Base-by-base conservation (phyloP, 2,888 invertebrate species). In the Ichneumoninae sp. region DNA sequence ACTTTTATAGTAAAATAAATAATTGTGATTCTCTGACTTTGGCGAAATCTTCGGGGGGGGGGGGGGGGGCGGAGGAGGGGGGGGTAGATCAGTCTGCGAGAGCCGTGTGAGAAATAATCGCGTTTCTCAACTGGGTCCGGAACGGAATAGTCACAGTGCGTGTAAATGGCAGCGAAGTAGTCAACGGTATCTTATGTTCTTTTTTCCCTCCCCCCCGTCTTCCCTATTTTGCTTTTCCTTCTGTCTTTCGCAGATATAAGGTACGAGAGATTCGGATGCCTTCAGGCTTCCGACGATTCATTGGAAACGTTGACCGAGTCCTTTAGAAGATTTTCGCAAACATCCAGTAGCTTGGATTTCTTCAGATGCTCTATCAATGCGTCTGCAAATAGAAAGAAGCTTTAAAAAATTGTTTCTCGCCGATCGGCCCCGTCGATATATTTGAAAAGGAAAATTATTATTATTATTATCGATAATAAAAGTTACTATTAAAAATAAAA, bases 311-410 rank as follows among this genome's bases (percentile, higher is more conserved):
- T 73, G 22, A 70, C 66, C 19, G 82, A 76, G 22, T 78, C 83
- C 44, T 85, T 76, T 8, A 84, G 54, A 66, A 83, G 75, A 73
- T 83, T 80, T 63, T 82, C 82, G 40, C 79, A 85, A 30, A 76
- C 82, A 33, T 77, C 79, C 26, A 82, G 69, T 10, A 86, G 22
- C 63, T 83, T 83, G 3, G 88, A 87, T 73, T 87, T 86, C 50
- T 85, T 88, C 44, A 91, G 54, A 70, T 90, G 88, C 6, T 89
- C 83, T 78, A 88, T 90, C 60, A 91, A 40, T 8, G 54, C 74
- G 40, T 88, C 90, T 89, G 71, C 44, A 16, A 47, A 16, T 16
- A 13, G 13, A 44, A 44, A 44, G 3, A 44, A 44, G 36, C 6
- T 36, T 36, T 8, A 52, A 19, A 47, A 52, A 7, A 30, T 1